Evolutionary conservation across 2,888 invertebrate species (phyloP).

Genomic region (Erynnis tages): DNA sequence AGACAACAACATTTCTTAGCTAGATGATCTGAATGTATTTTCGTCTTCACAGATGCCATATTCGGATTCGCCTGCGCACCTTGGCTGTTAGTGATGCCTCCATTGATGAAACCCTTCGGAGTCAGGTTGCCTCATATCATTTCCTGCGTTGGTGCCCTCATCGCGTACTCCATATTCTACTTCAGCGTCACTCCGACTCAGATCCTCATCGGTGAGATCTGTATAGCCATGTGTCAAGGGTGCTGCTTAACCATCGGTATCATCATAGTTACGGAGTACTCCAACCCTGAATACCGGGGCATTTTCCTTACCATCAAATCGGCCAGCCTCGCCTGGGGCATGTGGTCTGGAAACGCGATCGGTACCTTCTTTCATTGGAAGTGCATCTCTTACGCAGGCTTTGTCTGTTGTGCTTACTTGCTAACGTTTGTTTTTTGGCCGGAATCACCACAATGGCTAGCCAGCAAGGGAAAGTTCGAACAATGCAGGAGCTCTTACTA

Average conservation of each 20-base stretch:
- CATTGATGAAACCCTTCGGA: background rate
- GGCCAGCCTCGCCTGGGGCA: slow-evolving; percentile 39
- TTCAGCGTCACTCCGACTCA: background rate
- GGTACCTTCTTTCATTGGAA: slow-evolving; percentile 40
- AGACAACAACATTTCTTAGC: too few relatives aligned
- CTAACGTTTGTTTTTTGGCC: slow-evolving; percentile 43
- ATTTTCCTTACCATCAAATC: slow-evolving; percentile 40
- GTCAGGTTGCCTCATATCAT: background rate
- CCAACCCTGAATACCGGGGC: slow-evolving; percentile 38
- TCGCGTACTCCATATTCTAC: background rate
- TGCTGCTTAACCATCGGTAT: background rate
- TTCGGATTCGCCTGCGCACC: background rate
- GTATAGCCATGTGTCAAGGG: background rate
- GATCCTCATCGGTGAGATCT: background rate
- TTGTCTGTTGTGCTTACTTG: slow-evolving; percentile 37
- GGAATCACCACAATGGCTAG: slow-evolving; percentile 52
- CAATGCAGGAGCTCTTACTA: slow-evolving; percentile 45
- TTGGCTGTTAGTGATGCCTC: background rate
- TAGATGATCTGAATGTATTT: too few relatives aligned
- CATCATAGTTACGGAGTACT: slow-evolving; percentile 34
- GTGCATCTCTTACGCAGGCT: slow-evolving; percentile 37
- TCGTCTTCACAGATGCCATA: too few relatives aligned
- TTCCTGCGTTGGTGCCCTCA: background rate
- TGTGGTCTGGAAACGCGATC: slow-evolving; percentile 42
- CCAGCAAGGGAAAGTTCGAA: slow-evolving; percentile 47